A percentile compares a stretch with the other conserved stretches of the same genome.
Conservation (phyloP, 2,113 vertebrate genomes). For the Platycercus adscitus region DNA sequence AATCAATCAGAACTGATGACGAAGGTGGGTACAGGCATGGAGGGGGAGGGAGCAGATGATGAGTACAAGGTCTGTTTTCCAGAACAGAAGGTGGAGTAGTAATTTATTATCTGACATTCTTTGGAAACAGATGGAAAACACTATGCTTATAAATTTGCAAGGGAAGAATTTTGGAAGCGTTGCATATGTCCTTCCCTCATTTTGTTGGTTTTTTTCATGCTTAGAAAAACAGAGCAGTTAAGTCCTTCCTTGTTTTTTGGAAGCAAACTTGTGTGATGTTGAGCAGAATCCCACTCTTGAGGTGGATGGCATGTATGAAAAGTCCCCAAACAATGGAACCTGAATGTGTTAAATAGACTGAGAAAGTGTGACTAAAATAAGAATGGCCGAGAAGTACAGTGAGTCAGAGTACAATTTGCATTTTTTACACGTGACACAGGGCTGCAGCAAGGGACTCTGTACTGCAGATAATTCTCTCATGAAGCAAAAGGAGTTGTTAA, state of each 20-base stretch:
- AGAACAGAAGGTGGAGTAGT: slow-evolving; percentile 50
- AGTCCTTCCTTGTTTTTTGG: background rate
- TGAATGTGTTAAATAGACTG: background rate
- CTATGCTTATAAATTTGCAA: background rate
- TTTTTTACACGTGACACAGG: background rate
- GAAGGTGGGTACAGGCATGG: background rate
- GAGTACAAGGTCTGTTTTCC: background rate
- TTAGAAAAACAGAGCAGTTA: background rate
- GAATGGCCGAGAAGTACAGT: background rate
- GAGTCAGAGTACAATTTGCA: background rate
- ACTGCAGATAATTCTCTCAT: fast-evolving
- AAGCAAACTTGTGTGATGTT: background rate
- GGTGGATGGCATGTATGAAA: background rate
- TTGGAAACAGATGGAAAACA: slow-evolving; percentile 53
- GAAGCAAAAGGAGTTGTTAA: background rate
- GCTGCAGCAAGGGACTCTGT: background rate
- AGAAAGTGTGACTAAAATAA: background rate
- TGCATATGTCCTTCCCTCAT: background rate
- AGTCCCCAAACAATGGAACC: background rate
- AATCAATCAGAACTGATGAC: slow-evolving; percentile 27
- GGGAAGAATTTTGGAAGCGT: background rate
- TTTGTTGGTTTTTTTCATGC: background rate
- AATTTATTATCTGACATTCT: slow-evolving; percentile 40
- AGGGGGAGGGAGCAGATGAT: background rate
- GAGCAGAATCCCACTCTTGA: background rate